These are phyloP conservation scores for Saxidomus purpurata DNA, from an alignment of 1,140 invertebrate genomes.

Conservation along the genomic window DNA sequence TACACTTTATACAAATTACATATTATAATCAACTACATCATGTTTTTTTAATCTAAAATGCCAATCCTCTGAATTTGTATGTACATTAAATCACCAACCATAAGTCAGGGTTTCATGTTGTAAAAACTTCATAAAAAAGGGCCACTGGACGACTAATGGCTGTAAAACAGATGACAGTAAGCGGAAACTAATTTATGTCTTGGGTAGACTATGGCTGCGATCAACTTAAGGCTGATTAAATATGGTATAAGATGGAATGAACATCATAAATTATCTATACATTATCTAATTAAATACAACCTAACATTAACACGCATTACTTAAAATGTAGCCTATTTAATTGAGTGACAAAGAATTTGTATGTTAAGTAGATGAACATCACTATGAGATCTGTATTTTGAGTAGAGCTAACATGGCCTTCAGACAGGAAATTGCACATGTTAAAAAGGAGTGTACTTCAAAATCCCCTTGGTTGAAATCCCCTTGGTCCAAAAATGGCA, in stretches of 20 bases:
- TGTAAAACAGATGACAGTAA: too few relatives aligned
- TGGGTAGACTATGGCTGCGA: too few relatives aligned
- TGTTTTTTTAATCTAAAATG: not conserved
- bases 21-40: not conserved
- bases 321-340: not conserved
- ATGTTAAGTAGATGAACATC: not conserved
- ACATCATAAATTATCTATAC: not conserved
- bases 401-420: not conserved
- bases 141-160: too few relatives aligned
- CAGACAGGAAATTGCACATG: not conserved
- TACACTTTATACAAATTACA: constrained; percentile 8
- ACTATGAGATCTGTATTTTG: not conserved
- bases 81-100: not conserved
- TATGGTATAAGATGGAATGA: constrained; percentile 38
- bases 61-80: not conserved
- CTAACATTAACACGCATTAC: not conserved
- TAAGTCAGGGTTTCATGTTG: too few relatives aligned
- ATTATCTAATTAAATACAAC: not conserved
- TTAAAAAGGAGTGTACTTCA: too few relatives aligned
- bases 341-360: not conserved
- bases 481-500: too few relatives aligned
- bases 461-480: too few relatives aligned
- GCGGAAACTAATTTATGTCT: too few relatives aligned
- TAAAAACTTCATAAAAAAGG: too few relatives aligned
- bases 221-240: too few relatives aligned